Conservation (phyloP, 2,113 vertebrate genomes). For the Amphiprion percula region DNA sequence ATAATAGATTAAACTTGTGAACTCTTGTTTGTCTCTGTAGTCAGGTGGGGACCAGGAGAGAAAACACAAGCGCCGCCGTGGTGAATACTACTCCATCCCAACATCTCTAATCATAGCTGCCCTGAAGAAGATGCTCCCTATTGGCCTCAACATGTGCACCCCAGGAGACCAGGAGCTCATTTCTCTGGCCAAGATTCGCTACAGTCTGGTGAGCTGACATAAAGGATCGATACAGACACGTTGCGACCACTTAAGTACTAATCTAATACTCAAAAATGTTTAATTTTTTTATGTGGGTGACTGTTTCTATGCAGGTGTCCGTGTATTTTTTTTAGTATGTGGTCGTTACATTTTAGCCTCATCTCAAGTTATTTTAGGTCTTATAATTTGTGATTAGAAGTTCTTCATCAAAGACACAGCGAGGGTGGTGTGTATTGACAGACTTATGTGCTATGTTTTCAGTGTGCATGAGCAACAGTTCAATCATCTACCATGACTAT, state of each 20-base stretch:
- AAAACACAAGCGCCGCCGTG: conserved; percentile 91
- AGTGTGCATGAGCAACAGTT: neutral
- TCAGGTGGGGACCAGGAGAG: conserved; percentile 91
- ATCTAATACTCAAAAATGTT: neutral
- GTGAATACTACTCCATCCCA: conserved; percentile 96
- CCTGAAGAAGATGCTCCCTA: conserved; percentile 97
- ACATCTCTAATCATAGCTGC: conserved; percentile 96
- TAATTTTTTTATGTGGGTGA: no score
- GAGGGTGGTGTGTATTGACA: neutral
- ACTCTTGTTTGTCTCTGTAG: conserved; percentile 45
- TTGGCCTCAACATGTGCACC: conserved; percentile 98
- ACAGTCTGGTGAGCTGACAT: conserved; percentile 87
- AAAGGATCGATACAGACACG: neutral
- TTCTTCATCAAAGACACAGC: neutral
- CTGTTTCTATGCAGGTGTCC: neutral
- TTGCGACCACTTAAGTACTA: neutral
- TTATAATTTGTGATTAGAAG: neutral
- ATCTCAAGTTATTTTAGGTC: no score
- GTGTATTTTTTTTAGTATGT: neutral
- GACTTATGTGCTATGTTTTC: neutral
- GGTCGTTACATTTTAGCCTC: no score
- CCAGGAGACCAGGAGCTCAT: conserved; percentile 98
- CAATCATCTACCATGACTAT: neutral
- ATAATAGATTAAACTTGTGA: neutral
- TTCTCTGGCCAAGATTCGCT: conserved; percentile 93